phyloP scores from a whole-genome alignment of 2,888 invertebrate species.

The Rugalucina vietnamica region DNA sequence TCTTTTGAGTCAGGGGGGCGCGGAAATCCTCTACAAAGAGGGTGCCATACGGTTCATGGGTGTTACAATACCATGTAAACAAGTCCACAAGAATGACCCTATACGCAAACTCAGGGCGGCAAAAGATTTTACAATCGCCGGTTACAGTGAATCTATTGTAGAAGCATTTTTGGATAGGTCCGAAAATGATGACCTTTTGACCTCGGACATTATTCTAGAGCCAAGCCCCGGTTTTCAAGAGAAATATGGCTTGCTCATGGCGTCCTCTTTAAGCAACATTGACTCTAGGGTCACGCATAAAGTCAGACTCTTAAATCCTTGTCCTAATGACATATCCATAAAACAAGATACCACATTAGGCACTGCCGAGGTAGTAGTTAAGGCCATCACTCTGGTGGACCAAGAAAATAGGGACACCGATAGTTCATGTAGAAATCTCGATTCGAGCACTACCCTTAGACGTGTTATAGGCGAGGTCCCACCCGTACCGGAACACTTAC shows the following conservation, averaged over 20 bases:
- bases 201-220: too few species aligned
- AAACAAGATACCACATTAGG: background rate
- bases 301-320: background rate
- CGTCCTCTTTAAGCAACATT: background rate
- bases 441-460: background rate
- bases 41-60: background rate
- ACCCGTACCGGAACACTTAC: too few species aligned
- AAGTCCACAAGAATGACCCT: background rate
- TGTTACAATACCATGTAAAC: background rate
- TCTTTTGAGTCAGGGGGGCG: background rate
- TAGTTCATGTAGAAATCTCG: background rate
- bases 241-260: background rate
- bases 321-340: background rate
- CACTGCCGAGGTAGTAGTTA: background rate
- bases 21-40: background rate
- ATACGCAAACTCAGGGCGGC: background rate
- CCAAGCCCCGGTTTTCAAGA: background rate
- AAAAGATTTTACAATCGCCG: background rate
- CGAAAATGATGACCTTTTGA: background rate
- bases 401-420: background rate
- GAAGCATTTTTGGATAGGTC: too few species aligned
- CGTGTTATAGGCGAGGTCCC: too few species aligned
- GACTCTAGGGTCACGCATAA: background rate
- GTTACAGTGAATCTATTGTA: background rate
- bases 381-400: too few species aligned